Evolutionary conservation across 2,797 vertebrate species (phyloP).

Genomic region (Pelochelys cantorii): DNA sequence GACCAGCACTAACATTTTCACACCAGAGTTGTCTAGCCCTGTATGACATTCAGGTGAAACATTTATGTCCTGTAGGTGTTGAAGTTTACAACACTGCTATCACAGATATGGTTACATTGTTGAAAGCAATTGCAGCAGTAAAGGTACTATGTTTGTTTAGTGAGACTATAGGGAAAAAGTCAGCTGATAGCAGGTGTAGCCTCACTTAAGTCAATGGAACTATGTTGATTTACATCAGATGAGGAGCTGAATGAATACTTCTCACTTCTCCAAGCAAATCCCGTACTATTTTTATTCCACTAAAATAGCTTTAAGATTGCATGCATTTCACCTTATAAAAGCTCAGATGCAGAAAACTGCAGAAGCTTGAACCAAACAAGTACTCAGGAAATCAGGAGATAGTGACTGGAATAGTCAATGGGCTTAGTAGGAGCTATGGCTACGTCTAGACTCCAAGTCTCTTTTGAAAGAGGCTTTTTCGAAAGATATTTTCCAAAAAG

Average conservation of each 20-base stretch:
- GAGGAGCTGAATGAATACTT: neutral
- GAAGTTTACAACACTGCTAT: neutral
- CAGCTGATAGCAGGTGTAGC: neutral
- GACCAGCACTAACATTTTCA: neutral
- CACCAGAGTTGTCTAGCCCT: neutral
- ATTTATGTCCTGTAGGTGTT: too few species aligned
- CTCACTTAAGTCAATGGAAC: neutral
- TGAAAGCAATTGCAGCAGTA: neutral
- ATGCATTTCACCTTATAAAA: neutral
- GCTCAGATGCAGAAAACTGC: neutral
- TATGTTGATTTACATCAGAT: fast-evolving
- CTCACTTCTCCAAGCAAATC: neutral
- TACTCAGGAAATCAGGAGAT: neutral
- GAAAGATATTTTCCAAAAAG: too few species aligned
- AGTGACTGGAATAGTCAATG: neutral
- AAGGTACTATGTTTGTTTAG: neutral
- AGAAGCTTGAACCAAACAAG: slow-evolving; percentile 27
- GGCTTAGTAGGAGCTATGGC: neutral
- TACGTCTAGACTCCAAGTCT: too few species aligned
- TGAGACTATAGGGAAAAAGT: neutral
- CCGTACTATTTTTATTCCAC: fast-evolving
- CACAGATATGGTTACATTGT: neutral
- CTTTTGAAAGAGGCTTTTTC: too few species aligned
- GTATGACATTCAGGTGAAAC: neutral
- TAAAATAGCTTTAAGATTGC: neutral